Base-by-base conservation (phyloP, 1,140 invertebrate species). In the Zophobas morio region DNA sequence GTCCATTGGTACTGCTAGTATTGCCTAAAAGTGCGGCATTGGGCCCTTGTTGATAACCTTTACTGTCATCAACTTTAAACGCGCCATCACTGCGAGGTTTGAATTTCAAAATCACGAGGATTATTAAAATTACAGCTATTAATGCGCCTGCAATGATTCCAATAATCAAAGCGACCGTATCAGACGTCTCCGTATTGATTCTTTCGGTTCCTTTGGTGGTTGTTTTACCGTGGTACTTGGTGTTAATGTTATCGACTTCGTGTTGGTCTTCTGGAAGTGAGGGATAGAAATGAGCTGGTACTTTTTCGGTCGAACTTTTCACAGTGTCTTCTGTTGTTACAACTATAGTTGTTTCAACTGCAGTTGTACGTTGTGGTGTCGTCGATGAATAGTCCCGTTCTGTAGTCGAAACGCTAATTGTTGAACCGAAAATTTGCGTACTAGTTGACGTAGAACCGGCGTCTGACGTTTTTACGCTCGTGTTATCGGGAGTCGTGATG, bases 41-140 rank as follows among this genome's bases (percentile, higher is more conserved):
- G 46, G 93, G 93, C 46, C 94, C 93, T 75, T 93, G 93, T 1
- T 90, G 89, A 70, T 88, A 88, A 33, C 88, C 91, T 84, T 94
- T 94, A 79, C 92, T 94, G 83, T 96, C 95, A 80, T 98, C 96
- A 42, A 97, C 93, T 86, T 98, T 98, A 85, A 97, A 98, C 20
- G 93, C 94, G 6, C 93, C 92, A 84, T 97, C 95, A 8, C 95
- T 92, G 54, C 95, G 91, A 80, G 94, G 94, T 86, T 96, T 95
- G 72, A 91, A 96, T 86, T 96, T 96, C 79, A 98, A 90, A 74
- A 98, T 93, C 60, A 97, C 91, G 40, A 98, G 91, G 32, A 97
- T 94, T 71, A 98, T 93, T 40, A 98, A 90, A 6, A 99, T 94
- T 75, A 98, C 94, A 35, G 95, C 95, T 82, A 98, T 97, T 51